These are phyloP conservation scores for Benthosema pterotum DNA, from an alignment of 2,797 vertebrate species.

Conservation along the genomic window DNA sequence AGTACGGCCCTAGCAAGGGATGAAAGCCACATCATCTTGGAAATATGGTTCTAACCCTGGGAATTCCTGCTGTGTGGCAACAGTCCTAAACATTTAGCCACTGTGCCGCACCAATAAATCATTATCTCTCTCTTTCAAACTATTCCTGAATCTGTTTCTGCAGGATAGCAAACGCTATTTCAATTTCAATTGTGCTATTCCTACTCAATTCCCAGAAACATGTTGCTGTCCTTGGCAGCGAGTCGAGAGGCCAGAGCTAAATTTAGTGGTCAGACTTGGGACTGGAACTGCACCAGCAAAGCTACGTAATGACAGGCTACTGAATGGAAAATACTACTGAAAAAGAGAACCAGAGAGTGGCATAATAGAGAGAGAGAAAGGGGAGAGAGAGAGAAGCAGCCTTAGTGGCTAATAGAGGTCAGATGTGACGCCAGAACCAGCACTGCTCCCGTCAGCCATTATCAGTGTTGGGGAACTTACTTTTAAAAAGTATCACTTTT, in stretches of 20 bases:
- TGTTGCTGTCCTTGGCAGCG: conserved; percentile 48
- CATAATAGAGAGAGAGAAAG: background rate
- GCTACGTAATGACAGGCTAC: conserved; percentile 62
- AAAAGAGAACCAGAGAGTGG: no score
- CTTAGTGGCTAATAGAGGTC: conserved; percentile 42
- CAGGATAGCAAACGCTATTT: conserved; percentile 7
- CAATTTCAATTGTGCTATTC: conserved; percentile 4
- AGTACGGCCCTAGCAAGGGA: no score
- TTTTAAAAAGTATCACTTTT: no score
- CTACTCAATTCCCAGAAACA: conserved; percentile 38
- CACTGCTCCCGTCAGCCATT: background rate
- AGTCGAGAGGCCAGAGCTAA: conserved; percentile 43
- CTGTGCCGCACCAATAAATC: no score
- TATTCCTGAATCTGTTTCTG: no score
- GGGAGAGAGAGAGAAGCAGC: background rate
- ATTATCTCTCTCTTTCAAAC: no score
- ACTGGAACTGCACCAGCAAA: conserved; percentile 41
- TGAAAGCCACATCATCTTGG: no score
- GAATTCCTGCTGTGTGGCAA: no score
- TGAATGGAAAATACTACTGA: conserved; percentile 35
- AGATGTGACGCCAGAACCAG: conserved; percentile 41
- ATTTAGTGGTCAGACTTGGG: conserved; percentile 49
- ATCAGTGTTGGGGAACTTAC: no score
- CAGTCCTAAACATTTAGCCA: no score
- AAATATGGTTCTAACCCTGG: no score